Evolutionary conservation across 1,140 invertebrate genomes (phyloP), one percentile per base, ranked within the genome.

Genomic region (Lucilia sericata): DNA sequence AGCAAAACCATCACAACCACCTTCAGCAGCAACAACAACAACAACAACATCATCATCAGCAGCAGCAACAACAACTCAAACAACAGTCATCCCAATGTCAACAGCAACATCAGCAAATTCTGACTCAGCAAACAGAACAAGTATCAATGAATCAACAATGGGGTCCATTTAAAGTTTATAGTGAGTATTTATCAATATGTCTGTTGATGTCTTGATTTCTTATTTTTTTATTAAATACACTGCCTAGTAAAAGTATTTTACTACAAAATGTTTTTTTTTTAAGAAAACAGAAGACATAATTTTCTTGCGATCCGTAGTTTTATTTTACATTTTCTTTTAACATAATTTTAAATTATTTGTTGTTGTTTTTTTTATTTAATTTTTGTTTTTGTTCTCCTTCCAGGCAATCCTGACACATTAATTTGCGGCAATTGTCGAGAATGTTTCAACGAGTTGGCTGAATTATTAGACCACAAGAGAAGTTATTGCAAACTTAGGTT

Each of bases 361-460:
- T n/a, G n/a, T n/a, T n/a, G n/a, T n/a, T n/a, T n/a, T n/a, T n/a
- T n/a, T n/a, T n/a, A n/a, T n/a, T n/a, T n/a, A n/a, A n/a, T n/a
- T 5, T 82, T 47, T 82, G 21, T 14, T 78, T 14, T 78, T 42
- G 42, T 21, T 74, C 30, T 84, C 19, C 83, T 83, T 83, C 12
- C 92, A 96, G 96, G 95, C 92, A 96, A 95, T 92, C 95, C 95
- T 86, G 96, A 97, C 91, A 96, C 97, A 89, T 92, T 97, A 90
- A 97, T 97, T 88, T 97, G 96, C 91, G 96, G 96, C 85, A 96
- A 96, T 91, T 97, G 96, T 91, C 93, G 96, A 87, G 95, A 96
- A 92, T 94, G 96, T 91, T 97, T 97, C 91, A 94, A 94, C 80
- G 96, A 96, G 86, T 92, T 97, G 49, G 94, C 95, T 88, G 96